Base-by-base conservation (phyloP, 37 sponge, comb jelly and placozoan species). In the Diacarnus erythraeanus region DNA sequence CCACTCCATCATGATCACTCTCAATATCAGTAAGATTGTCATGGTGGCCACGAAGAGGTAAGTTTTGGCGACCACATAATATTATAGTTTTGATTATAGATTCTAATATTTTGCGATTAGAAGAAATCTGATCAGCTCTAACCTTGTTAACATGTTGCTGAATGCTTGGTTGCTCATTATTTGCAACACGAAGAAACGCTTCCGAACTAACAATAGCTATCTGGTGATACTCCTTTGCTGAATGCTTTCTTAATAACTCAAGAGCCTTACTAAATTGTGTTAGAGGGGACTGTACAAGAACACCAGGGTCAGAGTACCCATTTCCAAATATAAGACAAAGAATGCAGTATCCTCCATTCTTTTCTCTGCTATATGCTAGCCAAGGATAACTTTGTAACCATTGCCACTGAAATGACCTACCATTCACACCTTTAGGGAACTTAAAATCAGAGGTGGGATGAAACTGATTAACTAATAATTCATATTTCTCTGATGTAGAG, bases 301-400 rank as follows among this genome's bases (percentile, higher is more conserved):
- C 34, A 36, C 76, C 87, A 42, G 69, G 60, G 12, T 69, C 38
- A 15, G 38, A 54, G 22, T 38, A 18, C 1, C 57, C 31, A 33
- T 59, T 58, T 68, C 42, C 36, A 86, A 91, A 91, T 3, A 86
- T 64, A 20, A 86, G 38, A 75, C 75, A 75, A 25, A 59, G 75
- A 30, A 75, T 36, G 33, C 75, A 75, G 23, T 35, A 75, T 3
- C 91, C 91, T 18, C 91, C 91, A 74, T 85, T 57, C 64, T 82
- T 80, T 6, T 23, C 27, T 64, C 70, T 78, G 33, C 71, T 77
- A 38, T 75, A 84, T 42, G 68, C 87, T 78, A 64, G 65, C 33
- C 65, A 64, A 30, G 29, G 31, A 64, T 30, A 64, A 21, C 8
- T 10, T 30, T 47, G 51, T 12, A 47, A 47, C 51, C 51, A 47